Conservation (phyloP, 2,113 vertebrate genomes). For the Neotoma lepida region DNA sequence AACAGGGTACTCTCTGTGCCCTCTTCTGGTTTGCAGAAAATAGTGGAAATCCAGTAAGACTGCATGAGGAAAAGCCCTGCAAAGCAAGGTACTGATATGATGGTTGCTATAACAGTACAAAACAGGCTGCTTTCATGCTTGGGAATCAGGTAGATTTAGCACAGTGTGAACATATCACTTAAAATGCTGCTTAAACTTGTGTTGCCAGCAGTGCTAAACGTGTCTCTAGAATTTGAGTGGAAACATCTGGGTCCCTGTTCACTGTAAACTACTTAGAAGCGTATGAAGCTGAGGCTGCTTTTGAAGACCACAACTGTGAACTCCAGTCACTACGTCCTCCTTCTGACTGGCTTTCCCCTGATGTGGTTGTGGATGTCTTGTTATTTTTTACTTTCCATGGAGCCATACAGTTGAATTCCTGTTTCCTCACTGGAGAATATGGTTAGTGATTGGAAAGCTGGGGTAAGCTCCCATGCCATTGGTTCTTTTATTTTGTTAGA, state of each 20-base stretch:
- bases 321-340: constrained; percentile 2
- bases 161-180: neutral
- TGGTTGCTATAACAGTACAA: too few relatives aligned
- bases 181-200: neutral
- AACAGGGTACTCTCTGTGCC: neutral
- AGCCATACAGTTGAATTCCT: neutral
- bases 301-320: constrained; percentile 40
- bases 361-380: neutral
- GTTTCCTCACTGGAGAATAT: neutral
- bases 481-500: constrained; percentile 7
- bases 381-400: constrained; percentile 16
- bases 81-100: too few relatives aligned
- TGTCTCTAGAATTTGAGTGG: neutral
- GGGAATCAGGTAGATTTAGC: neutral
- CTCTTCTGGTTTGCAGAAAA: neutral
- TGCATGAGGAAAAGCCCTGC: rapidly evolving
- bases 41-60: neutral
- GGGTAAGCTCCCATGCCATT: neutral
- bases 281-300: neutral
- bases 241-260: neutral
- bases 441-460: neutral
- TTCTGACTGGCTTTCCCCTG: neutral
- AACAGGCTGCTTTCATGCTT: neutral
- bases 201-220: rapidly evolving
- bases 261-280: neutral